Base-by-base conservation (phyloP, 2,888 invertebrate species). In the Drosophila siamana region DNA sequence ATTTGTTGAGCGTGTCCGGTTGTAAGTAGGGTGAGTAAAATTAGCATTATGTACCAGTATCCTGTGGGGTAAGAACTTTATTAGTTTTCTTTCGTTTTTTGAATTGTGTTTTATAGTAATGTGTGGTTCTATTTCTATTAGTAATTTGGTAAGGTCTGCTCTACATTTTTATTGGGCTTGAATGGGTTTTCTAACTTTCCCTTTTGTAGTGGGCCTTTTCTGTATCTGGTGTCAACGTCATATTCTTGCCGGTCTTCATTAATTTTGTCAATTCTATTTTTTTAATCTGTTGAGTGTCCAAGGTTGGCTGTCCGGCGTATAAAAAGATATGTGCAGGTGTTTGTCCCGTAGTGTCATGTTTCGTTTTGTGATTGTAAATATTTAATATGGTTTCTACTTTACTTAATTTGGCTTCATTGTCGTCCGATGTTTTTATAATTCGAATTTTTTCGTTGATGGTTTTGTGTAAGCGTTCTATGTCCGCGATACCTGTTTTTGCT, bases 341-440 rank as follows among this genome's bases (percentile, higher is more conserved):
- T 33, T 47, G 33, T 47, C 47, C 47, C 1, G 30, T 47, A n/a
- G 28, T 47, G 7, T 46, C 46, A 28, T 46, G 46, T 26, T 46
- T 40, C 2, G 40, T 40, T 16, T 40, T 40, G 40, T 40, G 40
- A 8, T 40, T 40, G 16, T 40, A 40, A 40, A 40, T 16, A 8
- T 40, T 8, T 8, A 40, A 5, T 15, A 40, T 40, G 16, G 40
- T 40, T 8, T 40, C 40, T 40, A 40, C 8, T 40, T 40, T 40
- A 40, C 40, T 40, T 16, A 40, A 40, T 16, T 40, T 40, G 40
- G 40, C 16, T 8, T 40, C 40, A 16, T 40, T 40, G 16, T 40
- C 40, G 16, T 40, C 40, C 1, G 40, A 40, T 6, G 6, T 40
- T 40, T 40, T 30, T 30, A 30, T 30, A 11, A 30, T 30, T 8